Conservation (phyloP, 2,888 invertebrate species). For the Stenodera caucasica region DNA sequence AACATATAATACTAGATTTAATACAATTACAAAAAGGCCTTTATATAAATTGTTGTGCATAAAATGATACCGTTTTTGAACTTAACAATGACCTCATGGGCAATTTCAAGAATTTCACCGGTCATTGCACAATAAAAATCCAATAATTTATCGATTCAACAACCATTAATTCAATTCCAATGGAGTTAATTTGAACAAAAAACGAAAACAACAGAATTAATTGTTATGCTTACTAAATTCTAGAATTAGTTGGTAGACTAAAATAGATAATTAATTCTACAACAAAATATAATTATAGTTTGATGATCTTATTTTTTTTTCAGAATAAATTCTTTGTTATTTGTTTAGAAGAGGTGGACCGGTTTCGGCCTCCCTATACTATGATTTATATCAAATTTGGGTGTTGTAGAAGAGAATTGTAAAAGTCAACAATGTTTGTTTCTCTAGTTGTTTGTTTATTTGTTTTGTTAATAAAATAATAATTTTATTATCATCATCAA, state of each 20-base stretch:
- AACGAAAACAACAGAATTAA: background rate
- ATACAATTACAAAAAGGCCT: background rate
- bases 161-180: no score
- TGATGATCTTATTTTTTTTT: background rate
- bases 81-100: constrained; percentile 9
- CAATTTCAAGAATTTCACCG: background rate
- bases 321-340: no score
- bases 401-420: background rate
- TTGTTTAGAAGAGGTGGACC: no score
- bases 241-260: background rate
- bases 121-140: constrained; percentile 4
- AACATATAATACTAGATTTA: background rate
- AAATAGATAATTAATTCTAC: constrained; percentile 6
- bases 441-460: constrained; percentile 3
- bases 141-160: no score
- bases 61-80: constrained; percentile 12
- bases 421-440: constrained; percentile 3
- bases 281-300: background rate
- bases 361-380: no score
- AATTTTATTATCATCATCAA: background rate
- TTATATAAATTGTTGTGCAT: background rate
- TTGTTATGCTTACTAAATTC: background rate
- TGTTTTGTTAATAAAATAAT: background rate
- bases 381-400: no score
- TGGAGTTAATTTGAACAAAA: no score